phyloP scores from a whole-genome alignment of 1,140 invertebrate species.

The Lineus longissimus region DNA sequence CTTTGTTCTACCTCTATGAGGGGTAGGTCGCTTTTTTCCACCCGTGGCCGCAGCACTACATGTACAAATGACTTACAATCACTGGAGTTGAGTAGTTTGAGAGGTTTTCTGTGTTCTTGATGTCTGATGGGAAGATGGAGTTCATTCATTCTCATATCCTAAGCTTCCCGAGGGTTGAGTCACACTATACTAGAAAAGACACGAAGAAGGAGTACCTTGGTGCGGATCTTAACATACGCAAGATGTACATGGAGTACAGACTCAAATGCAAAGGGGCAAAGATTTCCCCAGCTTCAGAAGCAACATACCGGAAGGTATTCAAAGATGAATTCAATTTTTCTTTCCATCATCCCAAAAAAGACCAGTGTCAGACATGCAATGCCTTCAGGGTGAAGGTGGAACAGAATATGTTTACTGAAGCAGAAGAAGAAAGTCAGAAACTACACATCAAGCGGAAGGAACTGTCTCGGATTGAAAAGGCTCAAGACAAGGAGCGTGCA shows the following conservation, averaged over 20 bases:
- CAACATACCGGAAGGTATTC: slow-evolving; percentile 18
- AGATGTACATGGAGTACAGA: slow-evolving; percentile 16
- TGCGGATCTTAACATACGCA: slow-evolving; percentile 1
- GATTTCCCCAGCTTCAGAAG: not conserved
- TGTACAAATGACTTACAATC: no score
- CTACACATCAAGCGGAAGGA: slow-evolving; percentile 15
- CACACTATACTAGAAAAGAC: slow-evolving; percentile 18
- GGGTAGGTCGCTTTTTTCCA: no score
- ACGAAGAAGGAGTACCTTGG: slow-evolving; percentile 8
- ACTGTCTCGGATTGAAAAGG: slow-evolving; percentile 14
- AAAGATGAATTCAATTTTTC: slow-evolving; percentile 18
- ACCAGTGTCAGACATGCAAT: slow-evolving; percentile 9
- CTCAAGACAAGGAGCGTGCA: slow-evolving; percentile 8
- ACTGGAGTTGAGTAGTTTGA: no score
- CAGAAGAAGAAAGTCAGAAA: not conserved
- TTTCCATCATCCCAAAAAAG: slow-evolving; percentile 17
- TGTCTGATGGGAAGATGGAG: not conserved
- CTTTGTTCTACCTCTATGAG: no score
- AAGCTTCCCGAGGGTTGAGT: slow-evolving; percentile 10
- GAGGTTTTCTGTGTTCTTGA: no score
- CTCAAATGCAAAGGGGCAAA: slow-evolving; percentile 8
- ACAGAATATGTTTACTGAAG: not conserved
- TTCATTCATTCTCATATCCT: slow-evolving; percentile 14
- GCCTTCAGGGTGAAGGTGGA: not conserved
- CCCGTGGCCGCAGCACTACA: no score